A percentile compares a stretch with the other conserved stretches of the same genome.
These are phyloP conservation scores for Symphodus melops DNA, from an alignment of 2,113 vertebrate species.

Conservation along the genomic window DNA sequence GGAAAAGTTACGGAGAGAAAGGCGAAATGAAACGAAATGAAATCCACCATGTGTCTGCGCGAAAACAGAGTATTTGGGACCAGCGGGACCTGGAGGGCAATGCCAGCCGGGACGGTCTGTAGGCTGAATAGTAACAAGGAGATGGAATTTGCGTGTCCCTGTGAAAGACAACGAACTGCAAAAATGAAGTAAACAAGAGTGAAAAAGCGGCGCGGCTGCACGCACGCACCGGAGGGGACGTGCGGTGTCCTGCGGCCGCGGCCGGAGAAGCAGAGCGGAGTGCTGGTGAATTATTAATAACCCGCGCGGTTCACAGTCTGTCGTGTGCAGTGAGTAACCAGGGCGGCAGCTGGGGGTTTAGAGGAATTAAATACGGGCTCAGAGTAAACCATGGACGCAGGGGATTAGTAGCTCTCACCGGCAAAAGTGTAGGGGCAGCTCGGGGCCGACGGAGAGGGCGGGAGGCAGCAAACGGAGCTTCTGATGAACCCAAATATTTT, in stretches of 20 bases:
- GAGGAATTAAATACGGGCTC: conserved; percentile 87
- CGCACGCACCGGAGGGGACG: conserved; percentile 52
- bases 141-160: conserved; percentile 9
- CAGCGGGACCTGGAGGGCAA: conserved; percentile 12
- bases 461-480: conserved; percentile 54
- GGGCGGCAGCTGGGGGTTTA: conserved; percentile 87
- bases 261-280: conserved; percentile 71
- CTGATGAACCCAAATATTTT: conserved; percentile 25
- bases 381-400: conserved; percentile 83
- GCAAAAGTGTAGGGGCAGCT: conserved; percentile 75
- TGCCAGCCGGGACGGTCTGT: conserved; percentile 11
- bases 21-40: conserved; percentile 5
- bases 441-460: conserved; percentile 58
- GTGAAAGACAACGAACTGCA: conserved; percentile 20
- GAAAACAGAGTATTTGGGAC: conserved; percentile 13
- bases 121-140: conserved; percentile 9
- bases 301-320: conserved; percentile 83
- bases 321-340: conserved; percentile 82
- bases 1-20: conserved; percentile 43
- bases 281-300: conserved; percentile 88
- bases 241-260: conserved; percentile 70
- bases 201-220: conserved; percentile 34
- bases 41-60: conserved; percentile 48
- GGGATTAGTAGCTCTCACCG: conserved; percentile 85
- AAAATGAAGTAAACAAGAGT: conserved; percentile 40